These are phyloP conservation scores for Philaenus spumarius DNA, from an alignment of 1,140 invertebrate genomes.

Conservation along the genomic window DNA sequence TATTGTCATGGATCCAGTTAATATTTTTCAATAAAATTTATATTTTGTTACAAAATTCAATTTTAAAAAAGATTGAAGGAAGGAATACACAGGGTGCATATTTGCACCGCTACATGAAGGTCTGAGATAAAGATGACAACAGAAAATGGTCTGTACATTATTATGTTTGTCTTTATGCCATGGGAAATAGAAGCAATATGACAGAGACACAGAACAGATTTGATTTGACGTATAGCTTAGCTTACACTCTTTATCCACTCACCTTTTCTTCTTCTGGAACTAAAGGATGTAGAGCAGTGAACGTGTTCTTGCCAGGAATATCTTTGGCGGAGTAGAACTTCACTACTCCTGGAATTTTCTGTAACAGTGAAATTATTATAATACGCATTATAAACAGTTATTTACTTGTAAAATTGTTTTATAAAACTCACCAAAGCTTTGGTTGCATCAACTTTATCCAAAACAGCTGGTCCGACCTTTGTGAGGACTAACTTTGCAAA, in stretches of 20 bases:
- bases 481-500: slow-evolving; percentile 57
- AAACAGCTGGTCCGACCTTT: slow-evolving; percentile 26
- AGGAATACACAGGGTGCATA: too few species aligned
- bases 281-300: slow-evolving; percentile 24
- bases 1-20: too few species aligned
- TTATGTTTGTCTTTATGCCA: too few species aligned
- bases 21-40: too few species aligned
- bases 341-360: slow-evolving; percentile 59
- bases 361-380: slow-evolving; percentile 30
- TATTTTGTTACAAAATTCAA: too few species aligned
- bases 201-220: too few species aligned
- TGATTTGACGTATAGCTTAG: too few species aligned
- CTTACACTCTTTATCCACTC: too few species aligned
- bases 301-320: slow-evolving; percentile 64
- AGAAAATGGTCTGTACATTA: neutral
- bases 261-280: slow-evolving; percentile 41
- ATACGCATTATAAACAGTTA: neutral
- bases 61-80: too few species aligned
- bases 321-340: slow-evolving; percentile 64
- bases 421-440: slow-evolving; percentile 49
- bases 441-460: slow-evolving; percentile 44
- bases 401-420: neutral
- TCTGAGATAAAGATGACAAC: too few species aligned
- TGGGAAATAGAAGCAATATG: neutral
- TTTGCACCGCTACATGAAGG: too few species aligned